phyloP scores from a whole-genome alignment of 1,140 invertebrate genomes.

The Meloidogyne exigua region DNA sequence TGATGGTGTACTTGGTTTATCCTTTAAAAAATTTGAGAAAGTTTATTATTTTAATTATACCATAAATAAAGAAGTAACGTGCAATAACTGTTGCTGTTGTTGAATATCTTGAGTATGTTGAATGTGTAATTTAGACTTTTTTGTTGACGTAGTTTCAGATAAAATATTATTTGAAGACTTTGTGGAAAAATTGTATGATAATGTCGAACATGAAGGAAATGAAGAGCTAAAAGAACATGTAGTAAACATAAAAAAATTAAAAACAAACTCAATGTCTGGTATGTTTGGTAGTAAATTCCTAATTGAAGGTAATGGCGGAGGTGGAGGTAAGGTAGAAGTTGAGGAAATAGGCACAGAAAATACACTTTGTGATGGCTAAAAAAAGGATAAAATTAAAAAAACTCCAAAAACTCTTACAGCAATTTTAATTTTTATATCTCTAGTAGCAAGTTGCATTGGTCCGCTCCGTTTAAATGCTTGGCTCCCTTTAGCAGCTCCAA shows the following conservation, averaged over 20 bases:
- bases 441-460: constrained; percentile 10
- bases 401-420: not conserved
- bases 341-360: not conserved
- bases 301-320: not conserved
- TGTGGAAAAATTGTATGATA: not conserved
- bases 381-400: not conserved
- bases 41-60: not conserved
- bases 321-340: constrained; percentile 1
- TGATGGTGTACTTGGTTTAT: not conserved
- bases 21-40: constrained; percentile 10
- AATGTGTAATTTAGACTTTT: not conserved
- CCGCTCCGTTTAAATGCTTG: constrained; percentile 7
- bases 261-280: not conserved
- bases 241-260: not conserved
- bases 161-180: not conserved
- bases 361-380: not conserved
- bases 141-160: not conserved
- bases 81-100: not conserved
- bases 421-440: constrained; percentile 27
- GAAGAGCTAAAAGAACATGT: not conserved
- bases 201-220: not conserved
- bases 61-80: not conserved
- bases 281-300: not conserved
- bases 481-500: not conserved
- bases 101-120: not conserved